Evolutionary conservation across 2,888 invertebrate species (phyloP), one percentile per base, ranked within the genome.

Genomic region (Leptinotarsa haldemani): DNA sequence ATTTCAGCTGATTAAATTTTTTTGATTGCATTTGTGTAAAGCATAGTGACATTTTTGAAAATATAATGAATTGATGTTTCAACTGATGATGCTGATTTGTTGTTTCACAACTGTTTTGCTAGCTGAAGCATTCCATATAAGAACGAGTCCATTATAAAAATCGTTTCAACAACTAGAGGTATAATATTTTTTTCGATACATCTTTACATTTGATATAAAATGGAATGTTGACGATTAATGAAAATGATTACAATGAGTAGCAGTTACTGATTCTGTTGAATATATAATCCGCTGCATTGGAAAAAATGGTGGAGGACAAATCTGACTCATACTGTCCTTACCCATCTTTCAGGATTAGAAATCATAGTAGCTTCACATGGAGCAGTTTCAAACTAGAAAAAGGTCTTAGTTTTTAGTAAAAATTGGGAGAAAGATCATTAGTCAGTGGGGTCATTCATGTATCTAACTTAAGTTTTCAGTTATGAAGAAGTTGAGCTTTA

Each of bases 51-150:
- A 7, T 30, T 7, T 30, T 30, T 7, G 7, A 30, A 30, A 50
- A 50, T 4, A n/a, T 50, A 16, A 20, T 56, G 20, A 56, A 20
- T 13, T 13, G 15, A 4, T 12, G 3, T 12, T 15, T 4, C 56
- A 56, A 56, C 56, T 22, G 56, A 4, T 22, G 4, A 56, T 56
- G 56, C 56, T 56, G 56, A 56, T 56, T 22, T 22, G 22, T 56
- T 22, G 13, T 5, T 22, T 56, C 22, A 15, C 56, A 22, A 56
- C 22, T 25, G 56, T 56, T 56, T 56, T 12, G 20, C 56, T 56
- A 56, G 56, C 56, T 56, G 25, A 56, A 56, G 56, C 56, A 56
- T 20, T 56, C 56, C 56, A 20, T 56, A 56, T 56, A 56, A 18
- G 20, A 52, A 52, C 52, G 52, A 52, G n/a, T 56, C 56, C 56